A percentile compares a stretch with the other conserved stretches of the same genome.
Evolutionary conservation across 2,888 invertebrate species (phyloP).

Genomic region (Empis livida): DNA sequence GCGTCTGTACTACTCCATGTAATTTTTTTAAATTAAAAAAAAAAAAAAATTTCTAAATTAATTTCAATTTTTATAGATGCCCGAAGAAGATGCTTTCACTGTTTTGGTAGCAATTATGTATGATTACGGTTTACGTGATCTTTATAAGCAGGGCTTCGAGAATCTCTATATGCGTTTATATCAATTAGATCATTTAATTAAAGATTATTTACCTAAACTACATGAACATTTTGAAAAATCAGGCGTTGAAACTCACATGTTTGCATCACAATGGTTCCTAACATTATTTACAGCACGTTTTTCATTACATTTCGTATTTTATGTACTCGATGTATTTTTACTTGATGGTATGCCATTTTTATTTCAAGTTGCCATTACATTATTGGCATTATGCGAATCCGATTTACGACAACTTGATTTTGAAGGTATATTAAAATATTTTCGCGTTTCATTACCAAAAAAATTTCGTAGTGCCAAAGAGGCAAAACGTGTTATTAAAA

Average conservation of each 20-base stretch:
- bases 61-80: constrained; percentile 62
- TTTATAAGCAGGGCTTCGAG: constrained; percentile 95
- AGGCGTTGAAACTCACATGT: constrained; percentile 95
- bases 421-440: constrained; percentile 95
- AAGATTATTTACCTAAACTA: constrained; percentile 72
- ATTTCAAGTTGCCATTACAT: constrained; percentile 90
- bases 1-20: constrained; percentile 93
- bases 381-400: constrained; percentile 81
- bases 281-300: constrained; percentile 99
- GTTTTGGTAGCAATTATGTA: constrained; percentile 95
- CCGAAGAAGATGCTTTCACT: constrained; percentile 98
- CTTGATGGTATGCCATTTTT: constrained; percentile 88
- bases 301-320: constrained; percentile 91
- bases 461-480: constrained; percentile 86
- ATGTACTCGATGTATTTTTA: constrained; percentile 92
- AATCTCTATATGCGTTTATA: constrained; percentile 88
- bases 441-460: constrained; percentile 93
- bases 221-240: constrained; percentile 69
- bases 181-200: constrained; percentile 79
- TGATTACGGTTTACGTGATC: constrained; percentile 82
- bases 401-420: constrained; percentile 90
- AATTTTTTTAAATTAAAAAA: constrained; percentile 27
- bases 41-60: neutral
- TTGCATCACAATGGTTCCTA: constrained; percentile 98
- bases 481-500: constrained; percentile 76